These are phyloP conservation scores for Nibea albiflora DNA, from an alignment of 2,113 vertebrate species.

Conservation along the genomic window DNA sequence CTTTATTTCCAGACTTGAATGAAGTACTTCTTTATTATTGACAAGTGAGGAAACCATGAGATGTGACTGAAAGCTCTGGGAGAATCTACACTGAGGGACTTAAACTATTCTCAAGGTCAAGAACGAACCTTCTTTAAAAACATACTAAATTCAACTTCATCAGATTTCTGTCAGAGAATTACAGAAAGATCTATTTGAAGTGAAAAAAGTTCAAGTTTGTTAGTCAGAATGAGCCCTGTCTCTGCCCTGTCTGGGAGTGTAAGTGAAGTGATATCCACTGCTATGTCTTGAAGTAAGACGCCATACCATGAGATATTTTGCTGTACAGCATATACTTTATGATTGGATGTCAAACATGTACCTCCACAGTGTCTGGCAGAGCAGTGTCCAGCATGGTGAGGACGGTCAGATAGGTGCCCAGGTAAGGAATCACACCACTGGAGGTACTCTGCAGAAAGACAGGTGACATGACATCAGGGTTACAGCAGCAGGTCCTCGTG, in stretches of 20 bases:
- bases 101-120: too few relatives aligned
- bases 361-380: slow-evolving; percentile 88
- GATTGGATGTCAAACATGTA: slow-evolving; percentile 43
- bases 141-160: too few relatives aligned
- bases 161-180: too few relatives aligned
- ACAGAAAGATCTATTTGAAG: too few relatives aligned
- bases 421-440: slow-evolving; percentile 87
- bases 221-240: too few relatives aligned
- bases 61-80: too few relatives aligned
- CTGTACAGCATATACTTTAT: background rate
- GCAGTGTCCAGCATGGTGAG: slow-evolving; percentile 94
- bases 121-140: too few relatives aligned
- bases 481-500: background rate
- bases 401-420: slow-evolving; percentile 91
- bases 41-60: too few relatives aligned
- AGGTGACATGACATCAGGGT: background rate
- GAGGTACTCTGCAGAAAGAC: slow-evolving; percentile 74
- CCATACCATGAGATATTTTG: background rate
- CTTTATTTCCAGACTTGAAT: background rate
- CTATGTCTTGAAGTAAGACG: background rate
- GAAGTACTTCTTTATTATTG: too few relatives aligned
- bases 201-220: too few relatives aligned
- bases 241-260: too few relatives aligned
- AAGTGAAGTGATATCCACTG: background rate
- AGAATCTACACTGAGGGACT: too few relatives aligned